Percentiles rank a stretch among this genome's conserved stretches.
These are phyloP conservation scores for Sinocyclocheilus grahami DNA, from an alignment of 2,113 vertebrate species.

Conservation along the genomic window DNA sequence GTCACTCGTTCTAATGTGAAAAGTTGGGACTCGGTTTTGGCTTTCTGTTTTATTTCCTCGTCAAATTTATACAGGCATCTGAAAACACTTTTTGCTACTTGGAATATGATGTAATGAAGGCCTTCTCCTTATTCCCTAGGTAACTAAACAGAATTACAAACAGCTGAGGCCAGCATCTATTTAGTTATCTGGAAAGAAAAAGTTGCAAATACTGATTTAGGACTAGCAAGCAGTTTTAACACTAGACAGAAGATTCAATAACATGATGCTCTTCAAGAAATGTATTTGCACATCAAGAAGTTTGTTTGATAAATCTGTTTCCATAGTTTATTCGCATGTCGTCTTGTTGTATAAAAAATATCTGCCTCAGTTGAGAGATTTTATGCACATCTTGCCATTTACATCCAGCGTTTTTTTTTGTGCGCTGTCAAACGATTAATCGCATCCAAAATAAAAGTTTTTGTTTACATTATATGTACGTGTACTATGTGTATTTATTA, in stretches of 20 bases:
- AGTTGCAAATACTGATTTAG: background rate
- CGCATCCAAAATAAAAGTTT: no score
- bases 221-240: background rate
- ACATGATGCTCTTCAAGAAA: no score
- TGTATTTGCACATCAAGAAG: background rate
- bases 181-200: background rate
- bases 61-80: conserved; percentile 45
- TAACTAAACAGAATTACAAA: conserved; percentile 42
- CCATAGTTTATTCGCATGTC: background rate
- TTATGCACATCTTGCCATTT: background rate
- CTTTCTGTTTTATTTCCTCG: conserved; percentile 28
- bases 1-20: conserved; percentile 14
- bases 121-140: conserved; percentile 31
- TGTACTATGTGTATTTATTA: no score
- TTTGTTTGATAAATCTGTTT: background rate
- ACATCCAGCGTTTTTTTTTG: no score
- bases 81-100: conserved; percentile 41
- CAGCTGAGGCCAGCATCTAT: conserved; percentile 27
- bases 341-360: background rate
- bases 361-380: background rate
- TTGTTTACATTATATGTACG: no score
- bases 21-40: conserved; percentile 17
- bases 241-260: background rate
- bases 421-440: no score
- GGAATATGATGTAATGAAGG: conserved; percentile 49